A percentile compares a stretch with the other conserved stretches of the same genome.
Conservation (phyloP, 2,797 vertebrate species). For the Spatula clypeata region DNA sequence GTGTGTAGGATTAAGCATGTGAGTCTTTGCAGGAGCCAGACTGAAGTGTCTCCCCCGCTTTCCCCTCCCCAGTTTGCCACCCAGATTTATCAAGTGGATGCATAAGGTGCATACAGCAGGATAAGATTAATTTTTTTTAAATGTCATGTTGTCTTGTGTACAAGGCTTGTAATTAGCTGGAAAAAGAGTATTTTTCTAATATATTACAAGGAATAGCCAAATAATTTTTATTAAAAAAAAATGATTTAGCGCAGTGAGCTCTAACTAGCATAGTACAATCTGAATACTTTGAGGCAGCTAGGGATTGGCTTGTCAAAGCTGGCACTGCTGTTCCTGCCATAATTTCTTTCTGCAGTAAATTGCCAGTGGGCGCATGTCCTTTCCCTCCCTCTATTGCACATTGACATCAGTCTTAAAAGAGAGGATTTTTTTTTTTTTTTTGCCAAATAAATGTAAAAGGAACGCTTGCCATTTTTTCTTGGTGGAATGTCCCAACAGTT, state of each 20-base stretch:
- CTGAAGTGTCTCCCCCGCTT: constrained; percentile 66
- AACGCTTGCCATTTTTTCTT: constrained; percentile 72
- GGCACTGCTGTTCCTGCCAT: constrained; percentile 79
- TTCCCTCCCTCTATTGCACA: constrained; percentile 80
- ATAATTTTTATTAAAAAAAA: constrained; percentile 83
- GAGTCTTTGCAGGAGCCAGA: constrained; percentile 54
- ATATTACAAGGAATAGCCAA: constrained; percentile 86
- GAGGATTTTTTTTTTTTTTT: constrained; percentile 66
- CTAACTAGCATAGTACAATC: constrained; percentile 95
- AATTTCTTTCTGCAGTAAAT: constrained; percentile 76
- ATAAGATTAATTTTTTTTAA: constrained; percentile 38
- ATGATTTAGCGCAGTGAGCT: constrained; percentile 78
- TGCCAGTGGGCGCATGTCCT: constrained; percentile 76
- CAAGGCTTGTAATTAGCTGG: constrained; percentile 85
- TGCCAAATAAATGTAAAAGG: constrained; percentile 73
- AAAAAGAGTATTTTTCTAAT: constrained; percentile 89
- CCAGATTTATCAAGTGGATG: constrained; percentile 75
- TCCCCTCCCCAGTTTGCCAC: constrained; percentile 68
- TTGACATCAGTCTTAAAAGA: constrained; percentile 84
- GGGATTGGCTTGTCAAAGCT: constrained; percentile 76
- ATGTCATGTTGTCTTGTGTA: constrained; percentile 80
- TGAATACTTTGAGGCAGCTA: constrained; percentile 80
- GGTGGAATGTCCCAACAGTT: constrained; percentile 54
- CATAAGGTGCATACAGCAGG: constrained; percentile 67
- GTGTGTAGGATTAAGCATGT: not conserved